A percentile compares a stretch with the other conserved stretches of the same genome.
Evolutionary conservation across 2,797 vertebrate genomes (phyloP).

Genomic region (Tragopan temminckii): DNA sequence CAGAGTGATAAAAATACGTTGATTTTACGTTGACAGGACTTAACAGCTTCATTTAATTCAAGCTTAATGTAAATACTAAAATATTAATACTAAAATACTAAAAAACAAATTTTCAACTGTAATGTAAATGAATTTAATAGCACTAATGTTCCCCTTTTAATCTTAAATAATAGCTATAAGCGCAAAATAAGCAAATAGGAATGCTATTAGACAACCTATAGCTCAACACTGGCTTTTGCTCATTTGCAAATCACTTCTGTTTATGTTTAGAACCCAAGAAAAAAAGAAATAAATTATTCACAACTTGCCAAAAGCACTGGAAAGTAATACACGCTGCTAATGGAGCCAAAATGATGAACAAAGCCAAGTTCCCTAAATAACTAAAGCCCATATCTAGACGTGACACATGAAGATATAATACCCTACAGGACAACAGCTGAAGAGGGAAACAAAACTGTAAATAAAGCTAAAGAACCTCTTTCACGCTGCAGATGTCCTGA

Average conservation of each 20-base stretch:
- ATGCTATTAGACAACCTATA: background rate
- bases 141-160: background rate
- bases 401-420: background rate
- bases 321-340: background rate
- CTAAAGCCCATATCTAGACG: background rate
- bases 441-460: background rate
- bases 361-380: background rate
- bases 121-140: background rate
- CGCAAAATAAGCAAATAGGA: background rate
- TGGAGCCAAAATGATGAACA: background rate
- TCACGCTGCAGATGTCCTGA: background rate
- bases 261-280: slow-evolving; percentile 2
- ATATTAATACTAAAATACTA: background rate
- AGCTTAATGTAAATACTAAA: background rate
- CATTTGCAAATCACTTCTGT: slow-evolving; percentile 12
- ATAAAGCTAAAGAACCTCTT: background rate
- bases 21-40: background rate
- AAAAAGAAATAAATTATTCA: background rate
- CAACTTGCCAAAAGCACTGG: background rate
- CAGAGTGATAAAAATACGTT: background rate
- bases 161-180: background rate
- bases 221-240: background rate
- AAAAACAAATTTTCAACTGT: background rate
- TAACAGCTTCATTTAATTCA: background rate
- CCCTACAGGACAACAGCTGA: background rate